Evolutionary conservation across 1,140 invertebrate species (phyloP), one percentile per base, ranked within the genome.

Genomic region (Pogonomyrmex californicus): DNA sequence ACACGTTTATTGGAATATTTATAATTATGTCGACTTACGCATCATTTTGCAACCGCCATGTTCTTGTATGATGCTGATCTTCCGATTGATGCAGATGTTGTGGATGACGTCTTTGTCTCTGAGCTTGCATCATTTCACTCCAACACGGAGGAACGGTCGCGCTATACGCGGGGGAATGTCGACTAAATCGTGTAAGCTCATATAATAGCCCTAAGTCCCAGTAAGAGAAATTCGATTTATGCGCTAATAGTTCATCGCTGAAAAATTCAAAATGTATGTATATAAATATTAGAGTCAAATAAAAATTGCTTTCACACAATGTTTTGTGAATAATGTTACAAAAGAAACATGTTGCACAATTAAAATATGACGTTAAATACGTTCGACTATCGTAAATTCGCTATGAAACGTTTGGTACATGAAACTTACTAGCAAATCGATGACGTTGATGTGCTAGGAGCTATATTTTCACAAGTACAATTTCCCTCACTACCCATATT

Each of bases 121-220:
- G 98, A 30, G 98, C 98, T 86, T 99, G 98, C 91, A 98, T 98
- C 91, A 99, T 96, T 95, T 99, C 98, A 87, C 97, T 97, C 98
- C 98, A 99, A 94, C 98, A 99, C 41, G 98, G 97, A 2, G 98
- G 98, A 0, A 99, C 98, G n/a, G 98, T 98, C 6, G 98, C 98
- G 70, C 97, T 97, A 92, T 98, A 99, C 3, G 97, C 94, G 2
- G 96, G 88, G 93, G 96, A 94, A 93, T 96, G 91, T 92, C 96
- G 93, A 95, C 96, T 96, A 95, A 97, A 97, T 88, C 96, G 95
- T 4, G 97, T 97, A 9, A 97, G 93, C 79, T 96, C 96, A 78
- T 97, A 96, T 0, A 97, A 93, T 4, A 94, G 90, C 66, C 95
- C 94, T 70, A 97, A 94, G 87, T 96, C 96, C 7, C 96, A 93